These are phyloP conservation scores for Cynoglossus semilaevis DNA, from an alignment of 2,113 vertebrate species.

Conservation along the genomic window DNA sequence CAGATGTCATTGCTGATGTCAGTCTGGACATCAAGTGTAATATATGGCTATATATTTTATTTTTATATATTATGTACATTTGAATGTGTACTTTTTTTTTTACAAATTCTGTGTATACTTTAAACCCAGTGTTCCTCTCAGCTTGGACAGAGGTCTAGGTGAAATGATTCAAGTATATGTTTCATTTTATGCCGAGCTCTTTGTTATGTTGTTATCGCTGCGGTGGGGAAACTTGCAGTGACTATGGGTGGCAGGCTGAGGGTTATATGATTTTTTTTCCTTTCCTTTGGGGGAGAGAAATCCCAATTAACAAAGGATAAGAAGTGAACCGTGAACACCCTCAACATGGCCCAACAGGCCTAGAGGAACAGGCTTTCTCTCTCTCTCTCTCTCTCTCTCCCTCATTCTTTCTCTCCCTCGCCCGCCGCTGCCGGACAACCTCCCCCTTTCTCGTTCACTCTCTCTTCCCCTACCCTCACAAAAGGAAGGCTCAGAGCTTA, in stretches of 20 bases:
- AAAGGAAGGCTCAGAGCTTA: conserved; percentile 77
- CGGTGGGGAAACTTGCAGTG: conserved; percentile 56
- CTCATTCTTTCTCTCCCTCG: conserved; percentile 3
- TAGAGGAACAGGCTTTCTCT: conserved; percentile 71
- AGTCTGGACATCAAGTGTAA: too few species aligned
- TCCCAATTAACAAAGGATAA: conserved; percentile 82
- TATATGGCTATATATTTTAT: too few species aligned
- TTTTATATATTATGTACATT: too few species aligned
- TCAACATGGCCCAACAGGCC: conserved; percentile 79
- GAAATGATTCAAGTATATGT: conserved; percentile 11
- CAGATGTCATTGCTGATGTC: too few species aligned
- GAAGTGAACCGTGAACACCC: conserved; percentile 83
- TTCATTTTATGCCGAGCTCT: conserved; percentile 23
- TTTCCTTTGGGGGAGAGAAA: conserved; percentile 68
- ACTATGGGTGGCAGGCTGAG: conserved; percentile 68
- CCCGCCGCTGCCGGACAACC: conserved; percentile 37
- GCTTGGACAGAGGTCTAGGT: background rate
- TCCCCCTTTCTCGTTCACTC: conserved; percentile 52
- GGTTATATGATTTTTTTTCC: conserved; percentile 70
- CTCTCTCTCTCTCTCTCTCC: conserved; percentile 41
- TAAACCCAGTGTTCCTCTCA: too few species aligned
- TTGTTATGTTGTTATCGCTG: conserved; percentile 41
- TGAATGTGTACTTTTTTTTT: too few species aligned
- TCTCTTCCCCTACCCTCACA: conserved; percentile 73
- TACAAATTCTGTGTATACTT: too few species aligned